Evolutionary conservation across 2,888 invertebrate species (phyloP), one percentile per base, ranked within the genome.

Genomic region (Idaea aversata): DNA sequence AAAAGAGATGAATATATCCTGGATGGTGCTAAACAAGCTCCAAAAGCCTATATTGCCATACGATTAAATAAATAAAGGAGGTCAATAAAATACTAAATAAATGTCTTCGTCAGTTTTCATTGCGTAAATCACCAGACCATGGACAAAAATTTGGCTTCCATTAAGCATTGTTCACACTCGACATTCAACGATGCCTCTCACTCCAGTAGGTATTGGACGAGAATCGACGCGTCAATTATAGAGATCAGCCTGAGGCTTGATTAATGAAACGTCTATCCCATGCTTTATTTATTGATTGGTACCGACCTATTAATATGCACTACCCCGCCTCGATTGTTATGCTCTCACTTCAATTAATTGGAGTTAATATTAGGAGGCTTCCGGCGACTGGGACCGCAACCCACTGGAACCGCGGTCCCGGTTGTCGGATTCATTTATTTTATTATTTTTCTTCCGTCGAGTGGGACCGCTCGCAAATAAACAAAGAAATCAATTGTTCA

Each of bases 231-330:
- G 47, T 47, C 47, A 47, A 47, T 47, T 47, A 47, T 47, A 71
- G 65, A 61, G 61, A 66, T 64, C 74, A 76, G 77, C 76, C 77
- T 74, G 76, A 47, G 47, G 75, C 75, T 78, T 82, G 79, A 82
- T 82, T 81, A 80, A 82, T 81, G 77, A 71, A 76, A 75, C 72
- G 72, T 71, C 73, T 72, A 73, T 67, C 70, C 69, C 70, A 70
- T 68, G 70, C 66, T 65, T 70, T 65, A 70, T 76, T 78, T 71
- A 72, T 63, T 65, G 65, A 62, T 68, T 64, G 65, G 64, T 64
- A 63, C 57, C 64, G 62, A 64, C 62, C 67, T 47, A 47, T 47
- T 47, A 47, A 13, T 47, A 47, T 47, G 47, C 47, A 47, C 47
- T 47, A 47, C 47, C 13, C 47, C 47, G 47, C 47, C 47, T 47